phyloP scores from a whole-genome alignment of 2,113 vertebrate species.

The Antechinus stuartii region DNA sequence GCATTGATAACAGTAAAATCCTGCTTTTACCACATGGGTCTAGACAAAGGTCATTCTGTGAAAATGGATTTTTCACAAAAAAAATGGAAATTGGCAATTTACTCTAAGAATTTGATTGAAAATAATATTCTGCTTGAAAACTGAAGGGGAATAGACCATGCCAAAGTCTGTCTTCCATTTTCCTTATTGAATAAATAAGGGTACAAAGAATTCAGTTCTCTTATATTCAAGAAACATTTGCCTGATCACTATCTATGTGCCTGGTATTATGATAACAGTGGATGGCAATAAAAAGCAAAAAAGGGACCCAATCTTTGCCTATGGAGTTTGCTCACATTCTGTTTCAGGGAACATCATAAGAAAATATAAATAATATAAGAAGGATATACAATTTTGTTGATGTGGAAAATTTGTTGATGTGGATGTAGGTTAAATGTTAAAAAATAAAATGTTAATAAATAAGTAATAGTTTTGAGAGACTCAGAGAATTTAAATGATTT shows the following conservation, averaged over 20 bases:
- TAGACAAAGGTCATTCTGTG: not conserved
- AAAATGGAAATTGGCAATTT: not conserved
- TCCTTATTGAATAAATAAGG: not conserved
- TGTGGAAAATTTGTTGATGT: not conserved
- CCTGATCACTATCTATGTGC: not conserved
- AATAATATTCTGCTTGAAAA: not conserved
- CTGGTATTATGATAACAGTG: not conserved
- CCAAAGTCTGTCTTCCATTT: not conserved
- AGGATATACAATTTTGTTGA: not conserved
- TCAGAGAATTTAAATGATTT: not conserved
- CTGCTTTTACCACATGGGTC: not conserved
- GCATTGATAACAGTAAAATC: not conserved
- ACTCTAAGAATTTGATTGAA: not conserved
- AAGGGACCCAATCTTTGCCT: not conserved
- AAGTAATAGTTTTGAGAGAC: not conserved
- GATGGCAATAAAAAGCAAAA: not conserved
- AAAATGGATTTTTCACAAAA: not conserved
- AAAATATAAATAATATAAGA: not conserved
- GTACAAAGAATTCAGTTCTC: not conserved
- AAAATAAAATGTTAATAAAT: not conserved
- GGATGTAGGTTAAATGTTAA: not conserved
- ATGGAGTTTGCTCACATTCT: not conserved
- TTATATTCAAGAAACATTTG: not conserved
- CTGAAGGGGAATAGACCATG: not conserved
- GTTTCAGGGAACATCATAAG: not conserved